Base-by-base conservation (phyloP, 2,888 invertebrate species). In the Corythucha ciliata region DNA sequence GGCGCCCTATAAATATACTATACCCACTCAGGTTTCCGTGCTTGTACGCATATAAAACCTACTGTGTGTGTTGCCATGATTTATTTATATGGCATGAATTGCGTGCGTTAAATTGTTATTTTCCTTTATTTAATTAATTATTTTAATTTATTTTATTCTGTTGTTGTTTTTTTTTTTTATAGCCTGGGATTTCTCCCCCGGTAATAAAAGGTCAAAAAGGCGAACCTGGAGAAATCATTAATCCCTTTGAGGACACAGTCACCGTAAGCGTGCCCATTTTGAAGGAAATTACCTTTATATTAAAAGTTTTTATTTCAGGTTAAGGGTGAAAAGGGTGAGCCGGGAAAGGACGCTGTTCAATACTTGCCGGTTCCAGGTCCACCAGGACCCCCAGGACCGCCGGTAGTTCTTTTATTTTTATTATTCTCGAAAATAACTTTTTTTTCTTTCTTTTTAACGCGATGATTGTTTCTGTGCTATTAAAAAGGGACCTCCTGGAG, bases 311-410 rank as follows among this genome's bases (percentile, higher is more conserved):
- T 46, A 39, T 47, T 52, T 12, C 45, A 59, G 55, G 18, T 59
- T 18, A 59, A 65, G 59, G 85, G 85, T 1, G 81, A 83, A 14
- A 74, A 78, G 52, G 86, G 85, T 3, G 72, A 73, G 36, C 73
- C 74, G 56, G 77, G 77, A 16, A 53, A 57, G 33, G 54, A 57
- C 16, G 68, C 73, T 4, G 68, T 71, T 1, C 73, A 77, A 54
- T 83, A 79, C 64, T 68, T 82, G 20, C 80, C 83, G 1, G 79
- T 83, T n/a, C 71, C 72, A 0, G 75, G 74, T 14, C 68, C 68
- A 33, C 71, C 72, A 0, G 75, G 74, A 16, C 68, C 68, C 33
- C 63, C 63, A 36, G 65, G 64, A 1, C 76, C 80, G 0, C 63
- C 63, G 32, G 65, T 64, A 1, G 76, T 80, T 0, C 82, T 83